Conservation (phyloP, 1,140 invertebrate species). For the Steinernema feltiae region DNA sequence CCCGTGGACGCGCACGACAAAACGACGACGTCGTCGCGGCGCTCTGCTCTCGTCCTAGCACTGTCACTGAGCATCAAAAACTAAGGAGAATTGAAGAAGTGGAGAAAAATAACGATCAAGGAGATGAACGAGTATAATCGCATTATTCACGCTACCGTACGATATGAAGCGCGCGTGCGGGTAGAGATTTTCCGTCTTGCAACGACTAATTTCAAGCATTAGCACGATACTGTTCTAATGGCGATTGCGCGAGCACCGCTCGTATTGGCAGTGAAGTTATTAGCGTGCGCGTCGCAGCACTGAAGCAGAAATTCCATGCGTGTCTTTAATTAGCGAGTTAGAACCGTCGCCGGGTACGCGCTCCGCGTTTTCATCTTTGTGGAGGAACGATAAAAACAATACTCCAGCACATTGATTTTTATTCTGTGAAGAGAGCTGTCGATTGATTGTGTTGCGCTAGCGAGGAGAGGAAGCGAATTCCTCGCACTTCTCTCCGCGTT, state of each 20-base stretch:
- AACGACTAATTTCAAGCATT: no score
- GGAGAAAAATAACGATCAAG: constrained; percentile 7
- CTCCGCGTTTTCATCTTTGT: no score
- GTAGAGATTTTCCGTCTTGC: no score
- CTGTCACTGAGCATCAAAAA: constrained; percentile 1
- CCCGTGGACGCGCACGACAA: neutral
- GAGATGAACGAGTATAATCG: neutral
- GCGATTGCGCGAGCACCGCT: no score
- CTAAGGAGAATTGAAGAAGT: neutral
- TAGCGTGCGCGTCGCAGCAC: no score
- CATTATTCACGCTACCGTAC: neutral
- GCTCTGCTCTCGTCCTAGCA: neutral
- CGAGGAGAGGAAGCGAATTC: constrained; percentile 3
- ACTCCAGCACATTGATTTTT: neutral
- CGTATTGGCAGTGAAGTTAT: no score
- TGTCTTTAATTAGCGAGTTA: neutral
- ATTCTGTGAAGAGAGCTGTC: neutral
- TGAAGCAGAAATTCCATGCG: no score
- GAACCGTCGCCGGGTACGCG: no score
- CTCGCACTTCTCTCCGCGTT: constrained; percentile 12
- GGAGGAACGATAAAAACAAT: neutral
- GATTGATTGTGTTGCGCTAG: constrained; percentile 9
- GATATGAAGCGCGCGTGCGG: no score
- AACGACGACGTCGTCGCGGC: neutral
- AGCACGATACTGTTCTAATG: no score